phyloP scores from a whole-genome alignment of 1,140 invertebrate species.

The Lepeophtheirus salmonis region DNA sequence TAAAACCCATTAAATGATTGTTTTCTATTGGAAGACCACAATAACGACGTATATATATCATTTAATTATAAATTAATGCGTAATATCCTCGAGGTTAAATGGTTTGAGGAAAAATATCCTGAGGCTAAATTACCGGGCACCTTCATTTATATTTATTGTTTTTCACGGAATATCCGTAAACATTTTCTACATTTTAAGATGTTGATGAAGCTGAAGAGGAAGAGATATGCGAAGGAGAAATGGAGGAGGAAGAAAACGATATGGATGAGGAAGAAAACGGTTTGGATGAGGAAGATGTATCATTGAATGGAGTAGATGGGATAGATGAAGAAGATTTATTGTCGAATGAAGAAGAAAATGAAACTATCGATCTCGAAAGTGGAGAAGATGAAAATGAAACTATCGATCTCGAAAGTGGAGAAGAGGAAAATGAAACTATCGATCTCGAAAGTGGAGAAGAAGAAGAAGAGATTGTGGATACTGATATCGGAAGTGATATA shows the following conservation, averaged over 20 bases:
- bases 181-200: too few relatives aligned
- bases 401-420: conserved; percentile 27
- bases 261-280: background rate
- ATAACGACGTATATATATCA: too few relatives aligned
- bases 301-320: conserved; percentile 18
- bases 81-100: too few relatives aligned
- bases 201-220: too few relatives aligned
- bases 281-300: conserved; percentile 23
- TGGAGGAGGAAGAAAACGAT: background rate
- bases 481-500: conserved; percentile 24
- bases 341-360: conserved; percentile 12
- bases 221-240: conserved; percentile 22
- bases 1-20: too few relatives aligned
- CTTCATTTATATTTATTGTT: too few relatives aligned
- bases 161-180: too few relatives aligned
- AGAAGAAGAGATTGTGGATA: conserved; percentile 25
- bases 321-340: conserved; percentile 13
- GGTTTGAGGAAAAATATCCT: too few relatives aligned
- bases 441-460: conserved; percentile 25
- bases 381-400: conserved; percentile 20
- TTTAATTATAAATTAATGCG: too few relatives aligned
- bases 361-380: conserved; percentile 20
- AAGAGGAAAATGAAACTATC: conserved; percentile 24
- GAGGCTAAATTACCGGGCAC: too few relatives aligned
- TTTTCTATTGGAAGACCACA: too few relatives aligned